phyloP scores from a whole-genome alignment of 2,113 vertebrate species.

The Gymnogyps californianus region DNA sequence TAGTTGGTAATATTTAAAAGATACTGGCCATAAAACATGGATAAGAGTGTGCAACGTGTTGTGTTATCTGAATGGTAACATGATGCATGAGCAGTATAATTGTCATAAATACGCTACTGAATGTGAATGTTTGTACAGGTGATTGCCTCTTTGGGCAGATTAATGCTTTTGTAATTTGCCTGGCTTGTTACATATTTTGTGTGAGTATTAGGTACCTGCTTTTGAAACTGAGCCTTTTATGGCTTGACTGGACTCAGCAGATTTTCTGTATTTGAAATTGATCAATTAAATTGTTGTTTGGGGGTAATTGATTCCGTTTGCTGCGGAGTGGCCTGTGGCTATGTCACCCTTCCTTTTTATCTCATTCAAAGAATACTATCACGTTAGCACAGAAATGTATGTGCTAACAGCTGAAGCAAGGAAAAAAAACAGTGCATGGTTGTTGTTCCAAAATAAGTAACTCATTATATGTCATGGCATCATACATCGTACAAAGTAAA shows the following conservation, averaged over 20 bases:
- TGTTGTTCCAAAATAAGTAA: slow-evolving; percentile 66
- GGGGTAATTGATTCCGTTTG: slow-evolving; percentile 65
- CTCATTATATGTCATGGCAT: slow-evolving; percentile 23
- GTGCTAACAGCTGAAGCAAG: slow-evolving; percentile 49
- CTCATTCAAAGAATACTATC: slow-evolving; percentile 53
- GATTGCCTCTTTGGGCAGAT: background rate
- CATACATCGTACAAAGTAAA: slow-evolving; percentile 58
- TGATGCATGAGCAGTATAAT: background rate
- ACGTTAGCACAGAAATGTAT: slow-evolving; percentile 40
- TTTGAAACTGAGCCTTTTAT: background rate
- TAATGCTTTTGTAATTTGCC: background rate
- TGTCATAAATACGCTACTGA: background rate
- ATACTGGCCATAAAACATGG: background rate
- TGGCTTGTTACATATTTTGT: background rate
- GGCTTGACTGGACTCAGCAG: background rate
- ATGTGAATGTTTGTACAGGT: background rate
- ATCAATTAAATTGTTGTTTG: slow-evolving; percentile 75
- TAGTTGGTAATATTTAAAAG: background rate
- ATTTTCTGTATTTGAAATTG: slow-evolving; percentile 75
- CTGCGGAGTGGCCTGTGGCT: slow-evolving; percentile 72
- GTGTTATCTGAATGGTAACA: background rate
- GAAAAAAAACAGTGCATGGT: slow-evolving; percentile 61
- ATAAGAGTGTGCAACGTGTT: background rate
- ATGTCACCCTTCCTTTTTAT: slow-evolving; percentile 58
- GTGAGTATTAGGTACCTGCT: background rate